Percentiles rank a stretch among this genome's conserved stretches.
Evolutionary conservation across 1,140 invertebrate genomes (phyloP).

Genomic region (Microplitis mediator): DNA sequence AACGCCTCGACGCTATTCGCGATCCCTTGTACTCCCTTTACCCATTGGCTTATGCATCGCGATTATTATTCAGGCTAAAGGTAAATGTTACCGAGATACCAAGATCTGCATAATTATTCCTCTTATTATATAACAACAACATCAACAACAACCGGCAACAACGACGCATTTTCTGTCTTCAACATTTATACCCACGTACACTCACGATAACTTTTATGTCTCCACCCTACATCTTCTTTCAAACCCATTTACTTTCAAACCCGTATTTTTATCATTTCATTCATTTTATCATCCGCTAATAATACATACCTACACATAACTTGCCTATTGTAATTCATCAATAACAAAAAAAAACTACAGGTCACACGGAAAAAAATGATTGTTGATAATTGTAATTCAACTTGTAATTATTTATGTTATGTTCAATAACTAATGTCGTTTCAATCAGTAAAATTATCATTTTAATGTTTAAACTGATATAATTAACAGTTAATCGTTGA

Average conservation of each 20-base stretch:
- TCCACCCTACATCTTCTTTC: slow-evolving; percentile 1
- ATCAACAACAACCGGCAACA: not conserved
- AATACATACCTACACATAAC: not conserved
- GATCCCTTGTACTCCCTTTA: not conserved
- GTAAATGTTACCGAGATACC: slow-evolving; percentile 48
- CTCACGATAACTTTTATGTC: not conserved
- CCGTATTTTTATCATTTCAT: not conserved
- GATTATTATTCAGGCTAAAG: slow-evolving; percentile 42
- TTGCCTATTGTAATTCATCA: too few species aligned
- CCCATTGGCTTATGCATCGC: slow-evolving; percentile 27
- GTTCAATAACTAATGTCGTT: too few species aligned
- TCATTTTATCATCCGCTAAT: not conserved
- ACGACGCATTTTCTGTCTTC: not conserved
- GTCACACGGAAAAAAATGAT: too few species aligned
- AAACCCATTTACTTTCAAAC: not conserved
- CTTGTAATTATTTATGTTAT: too few species aligned
- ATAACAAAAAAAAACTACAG: too few species aligned
- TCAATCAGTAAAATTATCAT: too few species aligned
- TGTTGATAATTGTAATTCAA: too few species aligned
- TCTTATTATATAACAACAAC: slow-evolving; percentile 43
- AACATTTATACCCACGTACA: slow-evolving; percentile 3
- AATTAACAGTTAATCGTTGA: too few species aligned
- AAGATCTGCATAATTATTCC: slow-evolving; percentile 51
- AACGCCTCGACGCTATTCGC: not conserved
- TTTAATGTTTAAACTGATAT: too few species aligned